Percentiles rank a stretch among this genome's conserved stretches.
Conservation (phyloP, 2,888 invertebrate species). For the Xylophagus ater region DNA sequence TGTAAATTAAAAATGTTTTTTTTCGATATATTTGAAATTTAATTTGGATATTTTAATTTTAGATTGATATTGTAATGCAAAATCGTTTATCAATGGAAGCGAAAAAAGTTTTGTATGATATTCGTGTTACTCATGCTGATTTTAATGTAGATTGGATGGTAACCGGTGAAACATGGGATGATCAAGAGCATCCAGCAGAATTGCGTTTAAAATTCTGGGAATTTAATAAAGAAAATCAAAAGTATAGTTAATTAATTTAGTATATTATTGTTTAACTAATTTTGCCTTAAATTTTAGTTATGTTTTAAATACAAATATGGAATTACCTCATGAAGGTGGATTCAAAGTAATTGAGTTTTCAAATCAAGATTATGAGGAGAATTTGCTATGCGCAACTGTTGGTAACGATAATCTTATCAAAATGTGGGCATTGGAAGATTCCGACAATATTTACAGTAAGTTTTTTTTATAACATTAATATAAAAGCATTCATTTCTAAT, state of each 20-base stretch:
- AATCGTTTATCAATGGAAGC: slow-evolving; percentile 58
- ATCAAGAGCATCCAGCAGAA: slow-evolving; percentile 48
- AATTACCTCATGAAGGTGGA: slow-evolving; percentile 54
- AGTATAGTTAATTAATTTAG: too few species aligned
- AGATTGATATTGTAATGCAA: slow-evolving; percentile 60
- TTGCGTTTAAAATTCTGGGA: slow-evolving; percentile 66
- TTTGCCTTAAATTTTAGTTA: slow-evolving; percentile 42
- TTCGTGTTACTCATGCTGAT: slow-evolving; percentile 54
- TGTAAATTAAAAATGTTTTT: slow-evolving; percentile 41
- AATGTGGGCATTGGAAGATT: slow-evolving; percentile 53
- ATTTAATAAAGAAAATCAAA: slow-evolving; percentile 47
- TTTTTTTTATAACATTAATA: too few species aligned
- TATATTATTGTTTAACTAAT: background rate
- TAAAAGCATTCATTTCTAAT: too few species aligned
- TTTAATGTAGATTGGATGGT: slow-evolving; percentile 63
- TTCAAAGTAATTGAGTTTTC: slow-evolving; percentile 49
- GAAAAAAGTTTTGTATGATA: slow-evolving; percentile 47
- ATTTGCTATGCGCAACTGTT: slow-evolving; percentile 49
- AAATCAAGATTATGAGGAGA: slow-evolving; percentile 41
- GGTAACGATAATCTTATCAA: slow-evolving; percentile 59
- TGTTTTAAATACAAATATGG: slow-evolving; percentile 57
- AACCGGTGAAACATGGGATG: slow-evolving; percentile 53
- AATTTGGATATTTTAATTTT: slow-evolving; percentile 17
- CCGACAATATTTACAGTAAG: slow-evolving; percentile 45
- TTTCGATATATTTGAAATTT: background rate